Conservation (phyloP, 2,113 vertebrate species). For the Probosciger aterrimus region DNA sequence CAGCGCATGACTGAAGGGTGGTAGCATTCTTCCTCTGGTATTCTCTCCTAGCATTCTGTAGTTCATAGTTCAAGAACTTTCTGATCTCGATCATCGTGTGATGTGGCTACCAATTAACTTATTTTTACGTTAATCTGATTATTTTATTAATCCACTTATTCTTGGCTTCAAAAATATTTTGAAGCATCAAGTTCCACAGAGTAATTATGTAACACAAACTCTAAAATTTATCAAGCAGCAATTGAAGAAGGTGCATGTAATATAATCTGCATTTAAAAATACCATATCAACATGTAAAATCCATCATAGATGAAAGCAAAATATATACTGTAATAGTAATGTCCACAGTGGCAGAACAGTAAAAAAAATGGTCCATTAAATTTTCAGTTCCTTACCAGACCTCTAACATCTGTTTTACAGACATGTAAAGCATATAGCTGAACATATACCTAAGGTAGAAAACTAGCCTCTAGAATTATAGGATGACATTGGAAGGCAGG, state of each 20-base stretch:
- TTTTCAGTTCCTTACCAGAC: not conserved
- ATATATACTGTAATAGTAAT: not conserved
- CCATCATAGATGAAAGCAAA: not conserved
- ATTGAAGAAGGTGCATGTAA: not conserved
- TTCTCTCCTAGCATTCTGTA: not conserved
- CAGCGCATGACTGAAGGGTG: accelerated
- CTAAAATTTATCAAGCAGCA: not conserved
- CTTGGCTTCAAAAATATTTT: not conserved
- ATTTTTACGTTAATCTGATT: not conserved
- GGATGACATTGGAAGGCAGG: not conserved
- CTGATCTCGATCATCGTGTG: accelerated
- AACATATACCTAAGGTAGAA: not conserved
- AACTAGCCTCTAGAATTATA: not conserved
- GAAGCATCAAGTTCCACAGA: not conserved
- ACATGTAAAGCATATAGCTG: not conserved
- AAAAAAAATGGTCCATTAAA: not conserved
- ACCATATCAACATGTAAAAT: not conserved
- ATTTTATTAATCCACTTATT: not conserved
- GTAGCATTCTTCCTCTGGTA: not conserved
- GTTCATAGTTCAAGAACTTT: not conserved
- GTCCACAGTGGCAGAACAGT: not conserved
- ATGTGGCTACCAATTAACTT: not conserved
- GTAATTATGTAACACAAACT: not conserved
- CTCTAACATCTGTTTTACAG: not conserved
- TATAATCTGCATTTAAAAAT: not conserved